These are phyloP conservation scores for Octonoba sinensis DNA, from an alignment of 2,888 invertebrate genomes.

Conservation along the genomic window DNA sequence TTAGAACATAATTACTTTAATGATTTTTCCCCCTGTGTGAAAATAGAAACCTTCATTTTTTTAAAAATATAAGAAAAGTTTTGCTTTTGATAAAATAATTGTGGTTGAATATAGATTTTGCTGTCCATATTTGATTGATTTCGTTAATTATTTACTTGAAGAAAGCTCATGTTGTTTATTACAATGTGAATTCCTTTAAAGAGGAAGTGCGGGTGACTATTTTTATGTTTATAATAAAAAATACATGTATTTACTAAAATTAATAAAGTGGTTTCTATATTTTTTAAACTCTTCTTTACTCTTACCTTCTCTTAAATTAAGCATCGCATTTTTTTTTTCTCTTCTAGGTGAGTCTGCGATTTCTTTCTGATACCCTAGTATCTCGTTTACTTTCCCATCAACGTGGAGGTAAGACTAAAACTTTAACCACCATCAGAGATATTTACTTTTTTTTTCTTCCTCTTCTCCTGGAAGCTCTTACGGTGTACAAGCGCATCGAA, in stretches of 20 bases:
- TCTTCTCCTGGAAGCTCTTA: background rate
- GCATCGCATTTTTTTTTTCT: background rate
- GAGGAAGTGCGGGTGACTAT: too few relatives aligned
- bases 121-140: too few relatives aligned
- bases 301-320: background rate
- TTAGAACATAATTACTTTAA: too few relatives aligned
- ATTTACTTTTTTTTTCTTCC: slow-evolving; percentile 44
- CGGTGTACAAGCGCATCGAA: slow-evolving; percentile 16
- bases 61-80: too few relatives aligned
- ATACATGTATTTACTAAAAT: background rate
- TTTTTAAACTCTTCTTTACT: background rate
- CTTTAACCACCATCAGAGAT: slow-evolving; percentile 56
- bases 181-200: too few relatives aligned
- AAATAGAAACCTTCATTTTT: too few relatives aligned
- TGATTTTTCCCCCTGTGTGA: too few relatives aligned
- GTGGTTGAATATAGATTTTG: too few relatives aligned
- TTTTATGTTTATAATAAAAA: too few relatives aligned
- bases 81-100: too few relatives aligned
- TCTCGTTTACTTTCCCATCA: slow-evolving; percentile 52
- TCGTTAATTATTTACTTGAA: too few relatives aligned
- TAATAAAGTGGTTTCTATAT: background rate
- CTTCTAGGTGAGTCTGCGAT: background rate
- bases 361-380: background rate
- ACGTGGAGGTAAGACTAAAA: slow-evolving; percentile 53
- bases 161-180: too few relatives aligned